These are phyloP conservation scores for Troides aeacus DNA, from an alignment of 2,888 invertebrate genomes.

Conservation along the genomic window DNA sequence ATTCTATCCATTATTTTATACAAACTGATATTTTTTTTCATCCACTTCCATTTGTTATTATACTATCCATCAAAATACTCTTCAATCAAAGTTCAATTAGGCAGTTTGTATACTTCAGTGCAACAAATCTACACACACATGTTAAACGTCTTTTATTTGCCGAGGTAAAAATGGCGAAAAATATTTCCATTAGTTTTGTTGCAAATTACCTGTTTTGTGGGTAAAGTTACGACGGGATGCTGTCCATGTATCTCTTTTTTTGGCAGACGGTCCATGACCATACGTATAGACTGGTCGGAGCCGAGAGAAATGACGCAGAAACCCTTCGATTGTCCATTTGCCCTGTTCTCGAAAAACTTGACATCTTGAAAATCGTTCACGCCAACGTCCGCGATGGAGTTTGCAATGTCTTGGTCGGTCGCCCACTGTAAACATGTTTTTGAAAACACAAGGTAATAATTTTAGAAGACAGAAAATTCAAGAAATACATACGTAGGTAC, in stretches of 20 bases:
- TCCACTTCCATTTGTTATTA: no score
- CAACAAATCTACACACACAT: no score
- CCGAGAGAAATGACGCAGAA: conserved; percentile 97
- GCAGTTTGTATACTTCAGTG: no score
- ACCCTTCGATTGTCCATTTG: conserved; percentile 99
- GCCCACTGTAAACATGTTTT: conserved; percentile 90
- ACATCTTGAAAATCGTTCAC: conserved; percentile 97
- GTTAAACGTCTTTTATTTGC: neutral
- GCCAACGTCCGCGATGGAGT: conserved; percentile 92
- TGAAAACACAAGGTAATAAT: conserved; percentile 54
- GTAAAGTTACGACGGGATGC: conserved; percentile 95
- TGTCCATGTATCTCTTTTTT: conserved; percentile 98
- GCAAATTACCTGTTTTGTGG: conserved; percentile 90
- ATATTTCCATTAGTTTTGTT: neutral
- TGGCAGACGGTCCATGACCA: conserved; percentile 95
- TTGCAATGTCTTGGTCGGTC: conserved; percentile 96
- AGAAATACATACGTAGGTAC: conserved; percentile 40
- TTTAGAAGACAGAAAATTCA: conserved; percentile 36
- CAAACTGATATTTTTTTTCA: no score
- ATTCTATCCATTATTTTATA: no score
- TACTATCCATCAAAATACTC: no score
- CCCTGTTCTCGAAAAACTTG: conserved; percentile 99
- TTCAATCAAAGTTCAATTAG: no score
- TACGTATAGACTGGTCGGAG: conserved; percentile 93
- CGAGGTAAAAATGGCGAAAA: neutral